phyloP scores from a whole-genome alignment of 2,888 invertebrate genomes.

The Platerodrilus igneus region DNA sequence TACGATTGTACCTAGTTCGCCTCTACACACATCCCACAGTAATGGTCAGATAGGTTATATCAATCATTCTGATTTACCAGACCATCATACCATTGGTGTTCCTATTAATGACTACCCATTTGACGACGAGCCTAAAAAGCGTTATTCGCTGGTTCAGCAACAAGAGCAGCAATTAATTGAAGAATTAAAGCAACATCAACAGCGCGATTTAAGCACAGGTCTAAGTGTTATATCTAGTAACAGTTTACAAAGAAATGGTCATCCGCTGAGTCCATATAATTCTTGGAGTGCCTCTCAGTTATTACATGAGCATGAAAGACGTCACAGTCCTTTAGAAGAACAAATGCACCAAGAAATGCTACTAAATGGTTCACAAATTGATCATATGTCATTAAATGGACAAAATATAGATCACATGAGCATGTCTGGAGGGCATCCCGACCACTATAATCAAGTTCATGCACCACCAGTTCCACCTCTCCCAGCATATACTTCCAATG shows the following conservation, averaged over 20 bases:
- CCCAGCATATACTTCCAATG: conserved; percentile 46
- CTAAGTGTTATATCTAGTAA: conserved; percentile 46
- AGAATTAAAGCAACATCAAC: conserved; percentile 44
- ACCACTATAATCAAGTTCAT: conserved; percentile 36
- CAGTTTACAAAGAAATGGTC: conserved; percentile 45
- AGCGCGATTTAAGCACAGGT: conserved; percentile 36
- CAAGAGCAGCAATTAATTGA: conserved; percentile 49
- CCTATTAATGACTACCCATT: conserved; percentile 46
- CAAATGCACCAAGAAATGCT: conserved; percentile 38
- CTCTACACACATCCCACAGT: conserved; percentile 36
- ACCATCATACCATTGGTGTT: conserved; percentile 48
- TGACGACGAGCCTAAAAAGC: conserved; percentile 50
- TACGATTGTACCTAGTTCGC: conserved; percentile 48
- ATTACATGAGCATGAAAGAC: conserved; percentile 55
- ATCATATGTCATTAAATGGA: conserved; percentile 40
- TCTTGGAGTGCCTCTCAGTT: conserved; percentile 59
- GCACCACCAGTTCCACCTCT: conserved; percentile 52
- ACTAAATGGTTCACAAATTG: conserved; percentile 38
- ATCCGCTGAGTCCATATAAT: conserved; percentile 53
- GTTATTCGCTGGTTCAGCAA: conserved; percentile 49
- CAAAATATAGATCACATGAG: conserved; percentile 43
- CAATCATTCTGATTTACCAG: conserved; percentile 39
- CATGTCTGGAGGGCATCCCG: conserved; percentile 40
- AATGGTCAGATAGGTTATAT: conserved; percentile 33
- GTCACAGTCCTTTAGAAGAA: conserved; percentile 50